Base-by-base conservation (phyloP, 2,888 invertebrate species). In the Trilocha varians region DNA sequence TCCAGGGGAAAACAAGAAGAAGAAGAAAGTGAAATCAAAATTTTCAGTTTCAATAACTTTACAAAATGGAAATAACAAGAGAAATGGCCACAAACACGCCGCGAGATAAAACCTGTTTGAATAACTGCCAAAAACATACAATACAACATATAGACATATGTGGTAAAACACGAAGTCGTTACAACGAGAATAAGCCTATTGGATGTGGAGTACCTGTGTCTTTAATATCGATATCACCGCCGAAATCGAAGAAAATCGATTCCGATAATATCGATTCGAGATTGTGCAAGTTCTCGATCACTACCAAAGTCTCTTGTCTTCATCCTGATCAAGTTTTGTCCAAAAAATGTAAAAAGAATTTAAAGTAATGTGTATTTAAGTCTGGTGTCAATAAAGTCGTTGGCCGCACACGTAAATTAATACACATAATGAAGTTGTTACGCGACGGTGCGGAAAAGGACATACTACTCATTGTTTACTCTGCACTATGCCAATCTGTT, bases 91-190 rank as follows among this genome's bases (percentile, higher is more conserved):
- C n/a, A n/a, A n/a, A n/a, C n/a, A n/a, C n/a, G n/a, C n/a, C n/a
- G n/a, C n/a, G n/a, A n/a, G n/a, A n/a, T n/a, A n/a, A n/a, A n/a
- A n/a, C n/a, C n/a, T n/a, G n/a, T n/a, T n/a, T n/a, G n/a, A 25
- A 11, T 9, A 25, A 25, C 5, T 25, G 25, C 11, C 25, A 25
- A 25, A 3, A 25, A 5, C 3, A 67, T 13, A 43, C 49, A 0
- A 62, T 73, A 9, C 67, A 73, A 39, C 73, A 73, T 34, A 65
- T 73, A 0, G 72, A 75, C 42, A 69, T 73, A 6, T 62, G 53
- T 18, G 72, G 72, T 0, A 66, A 59, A 39, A 46, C 36, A 2
- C 47, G 50, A 2, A 41, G 52, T 0, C 57, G 42, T 18, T 64
- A 63, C 32, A 35, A 44, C 0, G 59, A 61, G 17, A 47, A 37